Base-by-base conservation (phyloP, 1,140 invertebrate genomes). In the Aphis craccivora region DNA sequence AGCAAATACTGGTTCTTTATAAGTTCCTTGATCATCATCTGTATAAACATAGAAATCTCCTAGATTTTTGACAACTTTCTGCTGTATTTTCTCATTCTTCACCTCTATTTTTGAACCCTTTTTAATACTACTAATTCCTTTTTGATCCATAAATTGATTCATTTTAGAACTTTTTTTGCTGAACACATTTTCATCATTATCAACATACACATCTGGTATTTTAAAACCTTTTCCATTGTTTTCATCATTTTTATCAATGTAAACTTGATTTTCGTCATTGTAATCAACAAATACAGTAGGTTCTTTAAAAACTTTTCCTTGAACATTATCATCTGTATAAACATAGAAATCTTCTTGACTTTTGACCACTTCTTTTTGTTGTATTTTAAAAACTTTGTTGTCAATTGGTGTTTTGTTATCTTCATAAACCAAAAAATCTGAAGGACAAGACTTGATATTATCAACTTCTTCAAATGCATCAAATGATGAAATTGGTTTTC, bases 371-470 rank as follows among this genome's bases (percentile, higher is more conserved):
- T 88, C n/a, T n/a, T 88, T 88, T 88, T 87, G 9, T 48, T 88
- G 45, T 48, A n/a, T 35, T 35, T 51, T 35, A n/a, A 51, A 88
- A 9, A 18, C 40, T 25, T 86, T 45, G 83, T 43, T 7, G 7
- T 25, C 37, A 43, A 30, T 11, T 14, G 83, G 23, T 40, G 23
- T 40, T 43, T 86, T 83, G 83, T 90, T 45, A 43, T 91, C 55
- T 91, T 91, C 37, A 76, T 67, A 91, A 37, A 91, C 90, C 53
- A 91, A n/a, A 76, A 91, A 91, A 76, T 91, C 40, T 76, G 90
- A 18, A 18, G 37, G 60, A 45, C 11, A 23, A 11, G 9, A 53
- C 37, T 37, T 40, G 1, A 37, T 30, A 14, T 86, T 60, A 22
- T 90, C 55, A 30, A 35, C 35, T 90, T 60, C 53, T 37, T 55